Evolutionary conservation across 2,113 vertebrate species (phyloP).

Genomic region (Coptodon bakossiorum): DNA sequence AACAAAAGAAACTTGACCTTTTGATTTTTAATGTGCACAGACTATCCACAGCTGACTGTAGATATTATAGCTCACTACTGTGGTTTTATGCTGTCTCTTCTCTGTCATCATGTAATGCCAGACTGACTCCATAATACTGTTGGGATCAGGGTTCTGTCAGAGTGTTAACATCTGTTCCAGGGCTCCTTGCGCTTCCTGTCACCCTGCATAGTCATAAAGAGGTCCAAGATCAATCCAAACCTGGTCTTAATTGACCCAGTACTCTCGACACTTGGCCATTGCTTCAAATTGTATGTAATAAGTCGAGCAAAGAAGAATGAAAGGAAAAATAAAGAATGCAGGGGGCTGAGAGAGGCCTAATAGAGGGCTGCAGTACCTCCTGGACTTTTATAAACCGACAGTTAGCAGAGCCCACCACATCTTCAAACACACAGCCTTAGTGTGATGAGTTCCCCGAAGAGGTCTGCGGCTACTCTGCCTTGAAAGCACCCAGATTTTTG

Average conservation of each 20-base stretch:
- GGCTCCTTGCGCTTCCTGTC: background rate
- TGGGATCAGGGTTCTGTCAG: background rate
- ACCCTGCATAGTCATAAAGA: background rate
- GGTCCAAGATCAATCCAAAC: background rate
- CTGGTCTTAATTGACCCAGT: background rate
- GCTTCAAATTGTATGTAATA: background rate
- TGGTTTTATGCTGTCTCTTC: background rate
- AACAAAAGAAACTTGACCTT: background rate
- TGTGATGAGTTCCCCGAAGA: slow-evolving; percentile 71
- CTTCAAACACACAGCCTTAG: slow-evolving; percentile 64
- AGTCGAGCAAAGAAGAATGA: background rate
- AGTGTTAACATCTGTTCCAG: background rate
- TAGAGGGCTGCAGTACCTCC: slow-evolving; percentile 34
- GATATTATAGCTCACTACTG: background rate
- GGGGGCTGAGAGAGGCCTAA: slow-evolving; percentile 9
- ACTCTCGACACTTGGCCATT: background rate
- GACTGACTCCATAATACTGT: background rate
- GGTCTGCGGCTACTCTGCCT: slow-evolving; percentile 63
- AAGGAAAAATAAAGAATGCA: background rate
- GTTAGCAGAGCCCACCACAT: slow-evolving; percentile 51
- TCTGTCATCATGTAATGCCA: background rate
- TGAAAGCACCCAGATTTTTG: slow-evolving; percentile 70
- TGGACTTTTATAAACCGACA: slow-evolving; percentile 57
- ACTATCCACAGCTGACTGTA: background rate
- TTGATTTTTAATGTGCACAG: background rate